phyloP scores from a whole-genome alignment of 2,797 vertebrate genomes.

The Sphaeramia orbicularis region DNA sequence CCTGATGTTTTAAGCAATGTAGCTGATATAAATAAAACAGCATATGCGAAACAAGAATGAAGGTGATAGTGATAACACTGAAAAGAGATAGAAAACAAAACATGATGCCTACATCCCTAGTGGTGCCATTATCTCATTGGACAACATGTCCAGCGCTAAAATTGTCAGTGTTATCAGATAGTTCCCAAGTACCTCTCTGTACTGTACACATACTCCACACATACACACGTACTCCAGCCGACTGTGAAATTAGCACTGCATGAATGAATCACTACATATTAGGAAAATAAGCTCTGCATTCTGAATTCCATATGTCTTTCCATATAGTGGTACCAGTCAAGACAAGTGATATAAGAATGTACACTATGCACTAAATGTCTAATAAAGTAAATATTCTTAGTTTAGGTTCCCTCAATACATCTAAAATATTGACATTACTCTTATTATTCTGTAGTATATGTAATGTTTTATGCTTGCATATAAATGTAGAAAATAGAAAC shows the following conservation, averaged over 20 bases:
- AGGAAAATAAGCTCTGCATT: slow-evolving; percentile 21
- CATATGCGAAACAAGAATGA: slow-evolving; percentile 32
- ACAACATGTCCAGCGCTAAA: slow-evolving; percentile 34
- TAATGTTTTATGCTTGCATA: background rate
- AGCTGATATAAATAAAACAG: slow-evolving; percentile 12
- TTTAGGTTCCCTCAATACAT: too few relatives aligned
- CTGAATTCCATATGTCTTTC: background rate
- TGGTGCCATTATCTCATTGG: slow-evolving; percentile 38
- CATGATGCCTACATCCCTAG: slow-evolving; percentile 18
- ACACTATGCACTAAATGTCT: background rate
- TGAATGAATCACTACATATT: slow-evolving; percentile 17
- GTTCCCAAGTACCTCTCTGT: slow-evolving; percentile 32
- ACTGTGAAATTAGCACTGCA: slow-evolving; percentile 44
- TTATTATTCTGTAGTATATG: too few relatives aligned
- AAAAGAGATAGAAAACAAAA: slow-evolving; percentile 25
- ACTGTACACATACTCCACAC: slow-evolving; percentile 29
- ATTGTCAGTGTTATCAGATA: slow-evolving; percentile 58
- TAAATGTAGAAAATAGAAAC: background rate
- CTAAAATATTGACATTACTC: too few relatives aligned
- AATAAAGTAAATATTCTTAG: too few relatives aligned
- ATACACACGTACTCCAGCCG: too few relatives aligned
- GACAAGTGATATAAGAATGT: background rate
- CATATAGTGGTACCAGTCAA: slow-evolving; percentile 2
- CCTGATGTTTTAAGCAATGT: background rate
- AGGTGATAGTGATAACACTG: slow-evolving; percentile 20